Conservation (phyloP, 2,113 vertebrate species). For the Ptilonorhynchus violaceus region DNA sequence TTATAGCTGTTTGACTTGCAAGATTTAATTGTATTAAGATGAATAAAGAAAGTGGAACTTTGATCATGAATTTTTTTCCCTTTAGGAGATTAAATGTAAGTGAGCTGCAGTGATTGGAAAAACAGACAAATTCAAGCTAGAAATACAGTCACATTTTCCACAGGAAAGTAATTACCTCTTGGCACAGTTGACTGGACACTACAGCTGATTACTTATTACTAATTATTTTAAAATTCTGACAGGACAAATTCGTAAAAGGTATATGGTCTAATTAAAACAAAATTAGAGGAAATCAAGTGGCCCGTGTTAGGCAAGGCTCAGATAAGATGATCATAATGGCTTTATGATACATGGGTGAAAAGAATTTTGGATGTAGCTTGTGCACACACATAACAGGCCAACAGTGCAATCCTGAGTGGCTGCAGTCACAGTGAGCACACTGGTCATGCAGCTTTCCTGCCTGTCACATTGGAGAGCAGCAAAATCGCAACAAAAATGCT, state of each 20-base stretch:
- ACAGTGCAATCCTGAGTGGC: not conserved
- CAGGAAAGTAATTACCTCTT: not conserved
- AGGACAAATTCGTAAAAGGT: not conserved
- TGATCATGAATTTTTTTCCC: not conserved
- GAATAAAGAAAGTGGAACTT: not conserved
- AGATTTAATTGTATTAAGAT: not conserved
- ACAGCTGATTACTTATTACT: not conserved
- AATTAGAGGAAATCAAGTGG: not conserved
- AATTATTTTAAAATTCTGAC: not conserved
- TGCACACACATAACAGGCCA: not conserved
- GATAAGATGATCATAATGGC: not conserved
- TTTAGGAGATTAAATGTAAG: not conserved
- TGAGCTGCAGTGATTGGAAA: not conserved
- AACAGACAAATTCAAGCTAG: not conserved
- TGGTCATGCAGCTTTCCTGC: not conserved
- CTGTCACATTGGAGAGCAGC: not conserved
- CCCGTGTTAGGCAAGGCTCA: not conserved
- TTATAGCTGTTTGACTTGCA: not conserved
- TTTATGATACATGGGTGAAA: not conserved
- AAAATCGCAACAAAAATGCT: not conserved
- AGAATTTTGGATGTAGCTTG: not conserved
- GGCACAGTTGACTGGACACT: not conserved
- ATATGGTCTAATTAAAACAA: not conserved
- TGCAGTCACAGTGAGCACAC: not conserved
- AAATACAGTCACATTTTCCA: not conserved